Evolutionary conservation across 2,113 vertebrate species (phyloP), one percentile per base, ranked within the genome.

Genomic region (Rhagologus leucostigma): DNA sequence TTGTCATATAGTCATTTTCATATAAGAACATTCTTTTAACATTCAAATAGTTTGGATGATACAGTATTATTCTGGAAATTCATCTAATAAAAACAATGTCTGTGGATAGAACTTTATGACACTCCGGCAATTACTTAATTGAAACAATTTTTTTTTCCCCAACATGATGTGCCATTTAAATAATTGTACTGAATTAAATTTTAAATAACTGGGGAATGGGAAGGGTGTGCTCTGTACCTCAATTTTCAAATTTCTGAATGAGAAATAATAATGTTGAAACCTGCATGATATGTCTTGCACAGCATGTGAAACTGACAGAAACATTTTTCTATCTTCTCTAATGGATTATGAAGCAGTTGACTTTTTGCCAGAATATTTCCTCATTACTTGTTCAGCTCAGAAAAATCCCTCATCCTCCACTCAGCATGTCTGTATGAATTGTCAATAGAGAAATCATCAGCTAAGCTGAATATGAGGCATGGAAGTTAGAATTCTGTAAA

Each of bases 291-390:
- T 41, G 6, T 69, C 74, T 50, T 89, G 29, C 42, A 65, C 49
- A 79, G 62, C 64, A 56, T 57, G 50, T 62, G 65, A 82, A 91
- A 75, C 13, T 79, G 74, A 79, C 65, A 89, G 60, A 82, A 69
- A 83, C 8, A 42, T 73, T 92, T 69, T 91, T 93, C 52, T 78
- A 0, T 76, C 44, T 76, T 82, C 59, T 62, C 41, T 83, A 91
- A 83, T 76, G 63, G 67, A 73, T 95, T 95, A 75, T 73, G 65
- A 91, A 96, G 47, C 23, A 76, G 15, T 62, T 89, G 62, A 84
- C 29, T 89, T 94, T 90, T 87, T 95, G 44, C 74, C 57, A 57
- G 81, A 85, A 53, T 91, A 94, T 82, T 93, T 95, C 42, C 41
- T 96, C 16, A 27, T 89, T 90, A 63, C 27, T 67, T 84, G 11